Evolutionary conservation across 35 echinoderm and acorn worm species (phyloP), one percentile per base, ranked within the genome.

Genomic region (Heliocidaris erythrogramma): DNA sequence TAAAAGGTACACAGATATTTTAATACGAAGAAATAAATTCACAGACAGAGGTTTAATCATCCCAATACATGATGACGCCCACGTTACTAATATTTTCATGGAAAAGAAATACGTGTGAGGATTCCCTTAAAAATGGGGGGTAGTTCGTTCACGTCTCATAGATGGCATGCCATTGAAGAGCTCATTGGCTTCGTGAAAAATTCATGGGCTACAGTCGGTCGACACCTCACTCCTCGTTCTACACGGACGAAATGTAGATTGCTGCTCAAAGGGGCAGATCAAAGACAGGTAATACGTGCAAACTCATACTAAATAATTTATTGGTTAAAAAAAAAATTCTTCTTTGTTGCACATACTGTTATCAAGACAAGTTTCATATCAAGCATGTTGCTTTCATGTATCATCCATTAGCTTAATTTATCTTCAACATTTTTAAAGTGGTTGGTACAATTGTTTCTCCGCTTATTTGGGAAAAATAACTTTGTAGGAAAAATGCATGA

Each of bases 171-270:
- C 65, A 78, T 78, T 78, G 65, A 78, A 78, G 65, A 78, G 65
- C 65, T 78, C 65, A 78, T 78, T 78, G 65, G 65, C 65, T 78
- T 78, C 65, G 65, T 78, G 65, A 78, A 78, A 78, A 78, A 78
- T 78, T 78, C 65, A 78, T 78, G 65, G 65, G 17, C 65, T 18
- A 78, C 65, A 78, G 65, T 78, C 17, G 65, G 65, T 78, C 27
- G 65, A 78, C 65, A 78, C 65, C 65, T 78, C 65, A 7, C 65
- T 78, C 65, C 65, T 78, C 65, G 8, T 78, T n/a, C 65, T 78
- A 78, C 65, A 78, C 65, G 18, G 27, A 78, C 65, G 4, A 78
- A 78, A 78, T 78, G 65, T n/a, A 78, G 65, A 78, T 78, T 78
- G 65, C 65, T 8, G 65, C 65, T 78, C 65, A 78, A 78, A 78